A percentile compares a stretch with the other conserved stretches of the same genome.
phyloP scores from a whole-genome alignment of 2,888 invertebrate genomes.

The Neria commutata region DNA sequence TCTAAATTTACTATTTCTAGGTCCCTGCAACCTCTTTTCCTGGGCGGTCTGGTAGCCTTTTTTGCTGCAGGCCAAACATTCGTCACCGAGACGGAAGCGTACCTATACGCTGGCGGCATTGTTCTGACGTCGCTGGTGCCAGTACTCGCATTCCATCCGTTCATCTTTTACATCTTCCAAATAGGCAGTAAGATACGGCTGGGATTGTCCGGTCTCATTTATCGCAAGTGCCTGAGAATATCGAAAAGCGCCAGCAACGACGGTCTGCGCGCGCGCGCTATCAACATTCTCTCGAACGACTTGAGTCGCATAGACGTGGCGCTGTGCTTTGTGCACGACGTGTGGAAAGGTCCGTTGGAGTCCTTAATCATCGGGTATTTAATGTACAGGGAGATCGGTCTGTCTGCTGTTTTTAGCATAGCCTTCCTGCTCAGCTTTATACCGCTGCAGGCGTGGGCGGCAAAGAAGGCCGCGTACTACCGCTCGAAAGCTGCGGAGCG shows the following conservation, averaged over 20 bases:
- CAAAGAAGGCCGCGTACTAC: slow-evolving; percentile 71
- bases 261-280: slow-evolving; percentile 77
- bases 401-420: slow-evolving; percentile 74
- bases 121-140: slow-evolving; percentile 66
- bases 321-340: slow-evolving; percentile 84
- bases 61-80: slow-evolving; percentile 65
- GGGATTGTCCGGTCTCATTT: slow-evolving; percentile 75
- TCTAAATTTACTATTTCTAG: slow-evolving; percentile 57
- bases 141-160: slow-evolving; percentile 73
- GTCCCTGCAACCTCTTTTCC: slow-evolving; percentile 69
- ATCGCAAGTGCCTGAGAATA: slow-evolving; percentile 72
- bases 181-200: slow-evolving; percentile 74
- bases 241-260: slow-evolving; percentile 83
- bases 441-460: slow-evolving; percentile 76
- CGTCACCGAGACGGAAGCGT: slow-evolving; percentile 66
- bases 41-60: slow-evolving; percentile 72
- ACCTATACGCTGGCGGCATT: slow-evolving; percentile 71
- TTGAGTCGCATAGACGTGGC: slow-evolving; percentile 92
- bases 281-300: slow-evolving; percentile 95
- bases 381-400: slow-evolving; percentile 68
- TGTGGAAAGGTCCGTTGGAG: slow-evolving; percentile 87
- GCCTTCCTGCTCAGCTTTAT: slow-evolving; percentile 74
- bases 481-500: slow-evolving; percentile 75
- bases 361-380: slow-evolving; percentile 62
- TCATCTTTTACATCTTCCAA: slow-evolving; percentile 73